These are phyloP conservation scores for Mus caroli DNA, from an alignment of 2,797 vertebrate genomes.

Conservation along the genomic window DNA sequence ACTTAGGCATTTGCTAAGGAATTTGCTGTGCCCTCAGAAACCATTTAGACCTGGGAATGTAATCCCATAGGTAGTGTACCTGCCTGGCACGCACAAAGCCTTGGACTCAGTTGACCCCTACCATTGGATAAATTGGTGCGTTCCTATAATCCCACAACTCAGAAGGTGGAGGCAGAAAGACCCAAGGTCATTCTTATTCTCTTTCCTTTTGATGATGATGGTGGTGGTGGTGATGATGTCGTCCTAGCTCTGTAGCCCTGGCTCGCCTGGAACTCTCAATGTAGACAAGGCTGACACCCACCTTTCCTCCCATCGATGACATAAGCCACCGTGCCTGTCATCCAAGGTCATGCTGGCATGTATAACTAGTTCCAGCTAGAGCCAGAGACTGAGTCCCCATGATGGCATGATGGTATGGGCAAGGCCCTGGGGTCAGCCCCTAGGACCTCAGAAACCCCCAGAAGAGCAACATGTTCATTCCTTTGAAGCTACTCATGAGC, in stretches of 20 bases:
- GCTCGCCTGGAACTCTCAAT: background rate
- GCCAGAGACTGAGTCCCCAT: background rate
- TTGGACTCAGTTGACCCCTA: background rate
- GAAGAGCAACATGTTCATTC: background rate
- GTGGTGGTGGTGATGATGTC: background rate
- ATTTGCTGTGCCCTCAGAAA: background rate
- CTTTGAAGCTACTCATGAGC: background rate
- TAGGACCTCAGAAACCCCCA: background rate
- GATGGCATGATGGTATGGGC: background rate
- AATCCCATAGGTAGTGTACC: too few species aligned
- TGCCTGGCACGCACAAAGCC: background rate
- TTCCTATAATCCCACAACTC: background rate
- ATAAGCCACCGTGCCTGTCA: background rate
- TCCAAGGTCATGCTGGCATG: background rate
- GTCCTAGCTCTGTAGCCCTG: background rate
- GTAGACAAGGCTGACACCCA: background rate
- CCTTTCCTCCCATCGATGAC: background rate
- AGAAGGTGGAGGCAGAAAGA: background rate
- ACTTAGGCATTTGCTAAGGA: background rate
- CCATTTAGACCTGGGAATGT: background rate
- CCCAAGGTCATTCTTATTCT: background rate
- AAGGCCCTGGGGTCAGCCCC: background rate
- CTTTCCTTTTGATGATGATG: background rate
- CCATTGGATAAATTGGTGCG: background rate
- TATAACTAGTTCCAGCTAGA: background rate